Base-by-base conservation (phyloP, 2,113 vertebrate genomes). In the Excalfactoria chinensis region DNA sequence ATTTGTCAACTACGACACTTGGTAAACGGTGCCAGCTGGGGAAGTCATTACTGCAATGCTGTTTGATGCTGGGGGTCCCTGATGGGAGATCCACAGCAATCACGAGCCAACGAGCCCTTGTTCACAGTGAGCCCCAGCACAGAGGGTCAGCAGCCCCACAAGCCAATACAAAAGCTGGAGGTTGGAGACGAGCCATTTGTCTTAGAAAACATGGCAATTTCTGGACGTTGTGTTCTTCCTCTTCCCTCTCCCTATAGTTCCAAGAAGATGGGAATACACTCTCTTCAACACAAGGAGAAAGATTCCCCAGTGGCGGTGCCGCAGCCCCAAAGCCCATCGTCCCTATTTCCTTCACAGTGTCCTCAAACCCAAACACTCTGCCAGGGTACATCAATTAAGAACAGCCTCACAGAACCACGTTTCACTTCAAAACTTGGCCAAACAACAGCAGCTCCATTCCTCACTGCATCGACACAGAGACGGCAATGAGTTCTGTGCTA, bases 71-170 rank as follows among this genome's bases (percentile, higher is more conserved):
- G 48, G 49, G 67, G 46, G 53, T 43, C 41, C 26, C 68, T 48
- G 9, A 30, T 0, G 2, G 58, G 32, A 51, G 21, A 34, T 30
- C 11, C 66, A 53, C 41, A 51, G 63, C 0, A 13, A 56, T 0
- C 35, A 26, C 0, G 4, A 51, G 56, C 22, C 64, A n/a, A 26
- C 30, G 3, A 55, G 49, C 41, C 82, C 41, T 37, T 30, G 30
- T 0, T 0, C 63, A 18, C 0, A 1, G 12, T 9, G 26, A 28
- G 51, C 14, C 2, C 84, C 40, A 21, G 2, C 70, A 35, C 48
- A 21, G 55, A 21, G 51, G 40, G n/a, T 16, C 15, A 76, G 75
- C 46, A 83, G 14, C 37, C 20, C 83, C 59, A 20, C 0, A 2
- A 44, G 67, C 44, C 26, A 28, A 69, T 14, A 4, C 30, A 44